Percentiles rank a stretch among this genome's conserved stretches.
Conservation (phyloP, 2,888 invertebrate species). For the Athalia circularis region DNA sequence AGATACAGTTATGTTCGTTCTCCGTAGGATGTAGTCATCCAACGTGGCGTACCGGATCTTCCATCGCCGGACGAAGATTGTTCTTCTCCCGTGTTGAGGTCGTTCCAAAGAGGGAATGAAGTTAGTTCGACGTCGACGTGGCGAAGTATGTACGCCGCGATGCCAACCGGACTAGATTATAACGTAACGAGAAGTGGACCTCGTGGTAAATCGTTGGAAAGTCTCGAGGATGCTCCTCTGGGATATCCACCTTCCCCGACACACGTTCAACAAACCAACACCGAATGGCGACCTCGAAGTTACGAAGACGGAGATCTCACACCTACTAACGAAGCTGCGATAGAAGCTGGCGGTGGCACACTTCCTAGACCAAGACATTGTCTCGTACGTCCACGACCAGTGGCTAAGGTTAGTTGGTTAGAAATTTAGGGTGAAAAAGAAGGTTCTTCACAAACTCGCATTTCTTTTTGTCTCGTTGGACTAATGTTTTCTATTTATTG, state of each 20-base stretch:
- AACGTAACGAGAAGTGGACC: conserved; percentile 79
- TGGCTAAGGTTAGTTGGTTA: conserved; percentile 80
- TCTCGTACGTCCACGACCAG: conserved; percentile 86
- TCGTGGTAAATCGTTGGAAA: conserved; percentile 90
- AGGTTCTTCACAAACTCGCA: not conserved
- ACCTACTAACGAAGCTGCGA: conserved; percentile 86
- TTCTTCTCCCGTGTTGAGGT: conserved; percentile 70
- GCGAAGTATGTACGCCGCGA: conserved; percentile 72
- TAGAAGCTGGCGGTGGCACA: conserved; percentile 86
- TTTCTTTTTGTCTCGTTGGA: too few species aligned
- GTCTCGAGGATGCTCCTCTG: conserved; percentile 83
- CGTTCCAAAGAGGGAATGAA: conserved; percentile 65
- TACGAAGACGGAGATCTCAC: conserved; percentile 95
- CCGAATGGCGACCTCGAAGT: conserved; percentile 82
- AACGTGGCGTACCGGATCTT: conserved; percentile 69
- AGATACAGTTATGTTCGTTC: conserved; percentile 64
- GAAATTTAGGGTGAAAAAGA: conserved; percentile 59
- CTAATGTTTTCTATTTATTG: too few species aligned
- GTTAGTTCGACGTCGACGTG: conserved; percentile 57
- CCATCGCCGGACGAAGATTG: conserved; percentile 73
- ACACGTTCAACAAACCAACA: conserved; percentile 58
- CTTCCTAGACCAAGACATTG: conserved; percentile 88
- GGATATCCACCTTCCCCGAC: conserved; percentile 70
- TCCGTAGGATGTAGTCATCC: conserved; percentile 70
- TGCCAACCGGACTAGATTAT: conserved; percentile 66